A percentile compares a stretch with the other conserved stretches of the same genome.
Conservation (phyloP, 2,888 invertebrate species). For the Limnephilus marmoratus region DNA sequence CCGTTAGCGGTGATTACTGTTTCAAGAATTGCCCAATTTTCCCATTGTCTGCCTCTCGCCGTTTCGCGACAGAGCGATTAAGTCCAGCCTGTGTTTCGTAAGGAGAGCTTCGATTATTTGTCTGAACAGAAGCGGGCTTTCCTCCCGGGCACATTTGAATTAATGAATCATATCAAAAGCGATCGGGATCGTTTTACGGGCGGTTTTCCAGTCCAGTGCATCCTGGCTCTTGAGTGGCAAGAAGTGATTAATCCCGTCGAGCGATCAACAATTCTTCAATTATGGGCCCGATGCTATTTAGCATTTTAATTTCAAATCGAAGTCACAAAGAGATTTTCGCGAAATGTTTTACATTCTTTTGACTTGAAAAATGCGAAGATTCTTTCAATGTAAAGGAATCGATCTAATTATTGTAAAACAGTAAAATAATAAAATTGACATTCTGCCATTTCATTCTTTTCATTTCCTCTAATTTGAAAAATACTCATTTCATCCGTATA, state of each 20-base stretch:
- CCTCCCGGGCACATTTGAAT: background rate
- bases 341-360: background rate
- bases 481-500: background rate
- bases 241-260: conserved; percentile 6
- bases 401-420: background rate
- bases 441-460: background rate
- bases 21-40: conserved; percentile 42
- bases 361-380: background rate
- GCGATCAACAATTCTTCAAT: conserved; percentile 17
- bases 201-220: conserved; percentile 23
- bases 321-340: background rate
- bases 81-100: conserved; percentile 32
- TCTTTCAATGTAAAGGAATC: background rate
- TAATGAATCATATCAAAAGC: conserved; percentile 32
- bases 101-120: conserved; percentile 33
- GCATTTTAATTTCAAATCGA: conserved; percentile 8
- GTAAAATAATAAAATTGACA: background rate
- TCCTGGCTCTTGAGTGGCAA: conserved; percentile 19
- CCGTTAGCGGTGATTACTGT: conserved; percentile 44
- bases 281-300: background rate
- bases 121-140: conserved; percentile 18
- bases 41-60: conserved; percentile 30
- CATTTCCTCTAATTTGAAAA: background rate
- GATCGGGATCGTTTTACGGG: background rate
- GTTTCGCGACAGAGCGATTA: conserved; percentile 40